Conservation (phyloP, 2,888 invertebrate genomes). For the Lithophane leautieri region DNA sequence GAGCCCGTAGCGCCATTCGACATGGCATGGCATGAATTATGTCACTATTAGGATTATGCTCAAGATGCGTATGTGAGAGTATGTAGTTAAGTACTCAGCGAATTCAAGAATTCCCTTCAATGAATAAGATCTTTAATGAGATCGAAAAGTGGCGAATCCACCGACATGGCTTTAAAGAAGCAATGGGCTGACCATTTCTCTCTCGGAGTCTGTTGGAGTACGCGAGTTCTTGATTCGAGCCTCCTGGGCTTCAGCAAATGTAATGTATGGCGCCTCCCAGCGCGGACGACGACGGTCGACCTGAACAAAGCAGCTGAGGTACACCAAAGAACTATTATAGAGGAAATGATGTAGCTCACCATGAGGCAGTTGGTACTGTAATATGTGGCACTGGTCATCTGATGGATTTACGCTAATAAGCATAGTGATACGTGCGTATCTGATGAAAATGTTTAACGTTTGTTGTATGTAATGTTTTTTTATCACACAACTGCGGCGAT, state of each 20-base stretch:
- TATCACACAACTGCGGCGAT: background rate
- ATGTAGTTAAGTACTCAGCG: background rate
- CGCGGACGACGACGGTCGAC: conserved; percentile 28
- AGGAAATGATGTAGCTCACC: background rate
- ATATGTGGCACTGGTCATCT: background rate
- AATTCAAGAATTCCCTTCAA: conserved; percentile 17
- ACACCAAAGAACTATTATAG: conserved; percentile 19
- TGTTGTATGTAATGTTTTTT: background rate
- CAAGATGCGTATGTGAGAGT: background rate
- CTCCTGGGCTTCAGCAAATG: conserved; percentile 38
- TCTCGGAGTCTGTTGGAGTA: conserved; percentile 35
- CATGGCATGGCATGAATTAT: conserved; percentile 11
- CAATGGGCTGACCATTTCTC: conserved; percentile 47
- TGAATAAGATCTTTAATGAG: conserved; percentile 25
- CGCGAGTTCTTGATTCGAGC: conserved; percentile 44
- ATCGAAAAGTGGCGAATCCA: conserved; percentile 23
- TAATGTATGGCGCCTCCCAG: conserved; percentile 44
- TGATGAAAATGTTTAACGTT: background rate
- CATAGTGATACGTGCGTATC: background rate
- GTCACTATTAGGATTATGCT: conserved; percentile 15
- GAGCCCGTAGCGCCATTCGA: background rate
- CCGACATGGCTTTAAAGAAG: conserved; percentile 33
- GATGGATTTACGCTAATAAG: background rate
- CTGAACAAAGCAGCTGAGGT: conserved; percentile 38
- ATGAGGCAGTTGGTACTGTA: background rate